A percentile compares a stretch with the other conserved stretches of the same genome.
Evolutionary conservation across 2,888 invertebrate species (phyloP).

Genomic region (Lucinisca nassula): DNA sequence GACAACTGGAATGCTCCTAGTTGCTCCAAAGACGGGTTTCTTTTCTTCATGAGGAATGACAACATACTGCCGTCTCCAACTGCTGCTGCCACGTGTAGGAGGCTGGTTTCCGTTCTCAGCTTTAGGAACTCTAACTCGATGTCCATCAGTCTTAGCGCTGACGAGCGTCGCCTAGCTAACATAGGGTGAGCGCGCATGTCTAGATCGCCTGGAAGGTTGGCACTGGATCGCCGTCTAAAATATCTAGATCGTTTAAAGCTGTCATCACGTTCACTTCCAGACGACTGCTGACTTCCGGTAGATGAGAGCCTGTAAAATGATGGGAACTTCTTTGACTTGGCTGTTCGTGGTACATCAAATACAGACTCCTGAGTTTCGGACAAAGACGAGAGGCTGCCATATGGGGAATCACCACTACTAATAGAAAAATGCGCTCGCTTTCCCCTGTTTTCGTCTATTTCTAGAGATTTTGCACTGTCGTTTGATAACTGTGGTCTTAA

Average conservation of each 20-base stretch:
- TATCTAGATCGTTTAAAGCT: not conserved
- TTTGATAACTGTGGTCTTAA: not conserved
- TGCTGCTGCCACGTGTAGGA: slow-evolving; percentile 64
- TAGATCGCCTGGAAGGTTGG: slow-evolving; percentile 48
- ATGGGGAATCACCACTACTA: slow-evolving; percentile 4
- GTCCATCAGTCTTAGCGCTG: slow-evolving; percentile 47
- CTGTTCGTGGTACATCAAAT: not conserved
- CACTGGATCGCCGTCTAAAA: slow-evolving; percentile 40
- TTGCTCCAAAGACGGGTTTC: slow-evolving; percentile 45
- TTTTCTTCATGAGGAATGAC: slow-evolving; percentile 46
- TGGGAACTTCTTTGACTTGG: not conserved
- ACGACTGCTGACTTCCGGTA: slow-evolving; percentile 40
- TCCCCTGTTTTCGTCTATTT: not conserved
- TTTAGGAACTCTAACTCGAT: slow-evolving; percentile 50
- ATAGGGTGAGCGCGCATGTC: slow-evolving; percentile 37
- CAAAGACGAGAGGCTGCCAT: not conserved
- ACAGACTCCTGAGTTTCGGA: not conserved
- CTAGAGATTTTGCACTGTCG: not conserved
- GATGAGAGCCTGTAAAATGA: slow-evolving; percentile 15
- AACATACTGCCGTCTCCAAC: slow-evolving; percentile 54
- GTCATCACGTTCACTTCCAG: slow-evolving; percentile 12
- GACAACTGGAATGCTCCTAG: slow-evolving; percentile 62
- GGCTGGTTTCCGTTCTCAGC: slow-evolving; percentile 62
- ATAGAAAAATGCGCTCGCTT: not conserved
- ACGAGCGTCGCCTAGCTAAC: slow-evolving; percentile 29